These are phyloP conservation scores for Medauroidea extradentata DNA, from an alignment of 1,140 invertebrate genomes.

Conservation along the genomic window DNA sequence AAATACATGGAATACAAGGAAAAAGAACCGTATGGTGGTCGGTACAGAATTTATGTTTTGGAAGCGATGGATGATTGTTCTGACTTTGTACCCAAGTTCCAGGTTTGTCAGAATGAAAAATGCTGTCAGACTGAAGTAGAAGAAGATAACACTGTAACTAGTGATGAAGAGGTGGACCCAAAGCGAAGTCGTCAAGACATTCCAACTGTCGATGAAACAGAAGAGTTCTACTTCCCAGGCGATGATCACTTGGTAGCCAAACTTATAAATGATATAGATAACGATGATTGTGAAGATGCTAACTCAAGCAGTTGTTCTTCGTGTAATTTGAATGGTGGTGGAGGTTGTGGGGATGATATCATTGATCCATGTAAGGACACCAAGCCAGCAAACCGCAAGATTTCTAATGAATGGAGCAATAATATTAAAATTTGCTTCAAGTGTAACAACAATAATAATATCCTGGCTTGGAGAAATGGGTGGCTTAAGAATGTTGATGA, in stretches of 20 bases:
- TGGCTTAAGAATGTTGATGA: too few relatives aligned
- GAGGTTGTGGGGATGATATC: background rate
- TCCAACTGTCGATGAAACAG: background rate
- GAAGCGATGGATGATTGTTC: constrained; percentile 24
- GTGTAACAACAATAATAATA: background rate
- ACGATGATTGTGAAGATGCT: background rate
- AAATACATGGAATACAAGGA: constrained; percentile 53
- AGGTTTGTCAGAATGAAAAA: constrained; percentile 52
- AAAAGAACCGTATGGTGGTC: constrained; percentile 17
- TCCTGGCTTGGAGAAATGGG: too few relatives aligned
- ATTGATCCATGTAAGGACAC: background rate
- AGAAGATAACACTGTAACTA: constrained; percentile 23
- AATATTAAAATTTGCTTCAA: constrained; percentile 3
- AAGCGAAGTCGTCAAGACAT: constrained; percentile 5
- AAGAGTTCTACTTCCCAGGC: constrained; percentile 23
- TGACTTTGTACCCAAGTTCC: constrained; percentile 50
- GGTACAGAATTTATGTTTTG: background rate
- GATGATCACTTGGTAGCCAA: constrained; percentile 24
- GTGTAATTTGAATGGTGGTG: background rate
- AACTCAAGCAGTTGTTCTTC: background rate
- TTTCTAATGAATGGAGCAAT: background rate
- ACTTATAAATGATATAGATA: constrained; percentile 1
- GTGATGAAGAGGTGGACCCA: constrained; percentile 16
- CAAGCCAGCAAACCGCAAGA: background rate
- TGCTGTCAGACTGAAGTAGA: constrained; percentile 48